Conservation (phyloP, 2,888 invertebrate species). For the Drosophila atripex region DNA sequence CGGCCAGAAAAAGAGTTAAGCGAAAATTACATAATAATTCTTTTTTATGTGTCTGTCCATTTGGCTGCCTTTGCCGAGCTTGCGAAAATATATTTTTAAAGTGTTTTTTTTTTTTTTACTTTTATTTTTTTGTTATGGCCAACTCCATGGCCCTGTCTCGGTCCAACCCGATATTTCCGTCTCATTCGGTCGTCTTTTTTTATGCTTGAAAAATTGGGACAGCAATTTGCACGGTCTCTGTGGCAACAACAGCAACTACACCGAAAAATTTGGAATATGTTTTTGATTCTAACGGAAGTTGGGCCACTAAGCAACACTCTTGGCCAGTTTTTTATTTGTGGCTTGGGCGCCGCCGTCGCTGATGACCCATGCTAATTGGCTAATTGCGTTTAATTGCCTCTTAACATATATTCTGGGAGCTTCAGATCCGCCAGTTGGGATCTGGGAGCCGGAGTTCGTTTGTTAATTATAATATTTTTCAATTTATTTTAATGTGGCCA, state of each 20-base stretch:
- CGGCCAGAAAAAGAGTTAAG: constrained; percentile 30
- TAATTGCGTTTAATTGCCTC: constrained; percentile 77
- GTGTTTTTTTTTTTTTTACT: constrained; percentile 10
- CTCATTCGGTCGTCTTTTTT: constrained; percentile 53
- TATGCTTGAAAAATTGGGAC: constrained; percentile 79
- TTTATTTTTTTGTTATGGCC: constrained; percentile 32
- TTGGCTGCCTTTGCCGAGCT: constrained; percentile 47
- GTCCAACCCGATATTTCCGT: constrained; percentile 18
- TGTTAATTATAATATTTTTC: constrained; percentile 58
- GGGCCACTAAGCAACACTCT: constrained; percentile 41
- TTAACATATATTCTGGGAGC: constrained; percentile 56
- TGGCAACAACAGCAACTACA: constrained; percentile 18
- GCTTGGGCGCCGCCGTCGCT: constrained; percentile 35
- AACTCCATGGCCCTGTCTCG: constrained; percentile 37
- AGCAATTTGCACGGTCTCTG: constrained; percentile 72
- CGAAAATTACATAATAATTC: constrained; percentile 69
- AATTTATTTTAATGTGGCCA: constrained; percentile 53
- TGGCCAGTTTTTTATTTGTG: constrained; percentile 40
- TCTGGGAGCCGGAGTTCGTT: constrained; percentile 42
- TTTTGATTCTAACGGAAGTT: constrained; percentile 73
- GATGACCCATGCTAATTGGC: constrained; percentile 78
- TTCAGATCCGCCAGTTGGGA: not conserved
- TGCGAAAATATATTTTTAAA: constrained; percentile 55
- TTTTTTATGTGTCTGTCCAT: constrained; percentile 66
- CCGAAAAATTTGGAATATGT: constrained; percentile 50